Evolutionary conservation across 1,140 invertebrate genomes (phyloP).

Genomic region (Temnothorax curvispinosus): DNA sequence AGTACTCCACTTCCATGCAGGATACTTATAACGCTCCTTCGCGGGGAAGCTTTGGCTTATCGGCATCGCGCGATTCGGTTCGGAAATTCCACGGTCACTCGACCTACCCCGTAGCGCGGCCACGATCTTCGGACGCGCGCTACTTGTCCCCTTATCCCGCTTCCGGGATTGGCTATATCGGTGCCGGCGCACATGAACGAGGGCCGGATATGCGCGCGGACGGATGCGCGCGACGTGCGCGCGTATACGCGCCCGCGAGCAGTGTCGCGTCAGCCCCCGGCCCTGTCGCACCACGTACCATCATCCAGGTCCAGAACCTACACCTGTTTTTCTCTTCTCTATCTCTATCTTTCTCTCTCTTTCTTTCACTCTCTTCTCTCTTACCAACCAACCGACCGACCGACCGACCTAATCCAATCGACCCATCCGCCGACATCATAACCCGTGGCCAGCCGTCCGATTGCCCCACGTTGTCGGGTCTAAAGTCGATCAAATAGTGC

Average conservation of each 20-base stretch:
- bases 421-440: conserved; percentile 53
- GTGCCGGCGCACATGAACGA: conserved; percentile 66
- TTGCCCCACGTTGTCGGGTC: conserved; percentile 70
- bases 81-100: conserved; percentile 50
- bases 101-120: conserved; percentile 25
- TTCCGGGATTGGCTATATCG: conserved; percentile 64
- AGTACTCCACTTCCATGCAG: not conserved
- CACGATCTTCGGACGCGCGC: conserved; percentile 29
- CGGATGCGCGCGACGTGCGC: conserved; percentile 77
- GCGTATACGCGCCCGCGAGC: conserved; percentile 77
- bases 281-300: conserved; percentile 84
- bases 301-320: conserved; percentile 83
- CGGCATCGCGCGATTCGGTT: conserved; percentile 12
- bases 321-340: conserved; percentile 78
- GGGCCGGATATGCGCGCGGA: conserved; percentile 70
- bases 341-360: conserved; percentile 65
- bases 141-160: conserved; percentile 36
- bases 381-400: conserved; percentile 64
- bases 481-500: conserved; percentile 72
- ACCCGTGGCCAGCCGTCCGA: conserved; percentile 62
- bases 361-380: conserved; percentile 52
- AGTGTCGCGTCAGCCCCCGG: conserved; percentile 85
- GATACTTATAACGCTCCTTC: not conserved
- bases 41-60: not conserved
- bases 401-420: conserved; percentile 62